Base-by-base conservation (phyloP, 1,140 invertebrate species). In the Steinernema feltiae region DNA sequence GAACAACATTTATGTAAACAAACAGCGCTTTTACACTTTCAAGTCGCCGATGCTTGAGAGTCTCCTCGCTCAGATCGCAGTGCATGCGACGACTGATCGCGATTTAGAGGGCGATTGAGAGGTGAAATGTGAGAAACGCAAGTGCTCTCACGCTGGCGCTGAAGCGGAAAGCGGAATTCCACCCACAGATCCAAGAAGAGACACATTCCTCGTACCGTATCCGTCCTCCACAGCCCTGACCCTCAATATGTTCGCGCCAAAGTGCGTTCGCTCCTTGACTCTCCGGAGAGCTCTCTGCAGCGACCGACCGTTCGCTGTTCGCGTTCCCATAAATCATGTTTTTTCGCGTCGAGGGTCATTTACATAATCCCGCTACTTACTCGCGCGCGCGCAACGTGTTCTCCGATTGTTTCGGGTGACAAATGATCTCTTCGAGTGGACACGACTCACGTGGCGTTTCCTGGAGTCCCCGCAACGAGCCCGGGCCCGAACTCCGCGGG, bases 271-370 rank as follows among this genome's bases (percentile, higher is more conserved):
- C 53, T 63, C 53, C 53, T 63, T 63, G 53, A 63, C 53, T 63
- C 53, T 21, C 24, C 24, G 7, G 7, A 7, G 35, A 41, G 35
- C 35, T 41, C 35, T 41, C 35, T n/a, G n/a, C 35, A 41, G 35
- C 35, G 18, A 41, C 35, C 35, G 35, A 7, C 24, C 53, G 15
- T 27, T 7, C 41, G n/a, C 41, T n/a, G 41, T 46, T 46, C 41
- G 41, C 53, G 53, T 63, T 27, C 53, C 24, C 53, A 63, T 63
- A 63, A 63, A 63, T 63, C 53, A 63, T 63, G 53, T 63, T 63
- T 63, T 63, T 63, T 63, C 53, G 53, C 53, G 53, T 63, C 53
- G 53, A 63, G 53, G 53, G 53, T 63, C 53, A 63, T 63, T 63
- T 63, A 63, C 53, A 63, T 63, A 63, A 63, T 63, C 53, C 53